Base-by-base conservation (phyloP, 2,797 vertebrate genomes). In the Myotis findleyi region DNA sequence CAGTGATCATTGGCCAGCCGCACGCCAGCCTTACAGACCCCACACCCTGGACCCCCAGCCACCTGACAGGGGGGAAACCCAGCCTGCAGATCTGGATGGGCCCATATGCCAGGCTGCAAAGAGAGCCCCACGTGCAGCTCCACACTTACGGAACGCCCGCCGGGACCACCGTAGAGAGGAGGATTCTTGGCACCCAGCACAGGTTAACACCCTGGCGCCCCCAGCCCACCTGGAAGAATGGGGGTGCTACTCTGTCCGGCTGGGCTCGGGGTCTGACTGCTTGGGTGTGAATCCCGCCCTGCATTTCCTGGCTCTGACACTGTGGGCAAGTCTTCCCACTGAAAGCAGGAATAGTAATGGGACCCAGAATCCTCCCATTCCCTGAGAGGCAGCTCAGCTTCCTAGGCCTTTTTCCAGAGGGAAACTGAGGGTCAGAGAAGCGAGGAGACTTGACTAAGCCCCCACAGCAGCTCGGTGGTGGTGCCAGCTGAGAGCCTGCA, bases 1-100 rank as follows among this genome's bases (percentile, higher is more conserved):
- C 1, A 8, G 76, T 1, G 6, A 53, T 2, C 0, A 0, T 8
- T 5, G 49, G 83, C 30, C 3, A 0, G 47, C 27, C 94, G 7
- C 9, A 25, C 0, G 0, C 16, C 25, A 8, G 47, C 23, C 55
- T 75, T n/a, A 14, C 6, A 38, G 64, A 9, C 8, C 13, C 33
- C 6, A 0, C 17, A 2, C 38, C 36, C 27, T 38, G 25, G 64
- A 47, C 51, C 57, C 79, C 57, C 7, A 7, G 72, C 17, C 21
- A 7, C 57, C 41, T 2, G 27, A 25, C 14, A 36, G 23, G 55
- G 69, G 51, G 20, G 44, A 47, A 12, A 47, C 41, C 0, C 20
- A 64, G 71, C 71, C 57, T 5, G 10, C 20, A 41, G 27, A 53
- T 3, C 16, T 5, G 47, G 14, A 25, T 2, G 38, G n/a, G 62